phyloP scores from a whole-genome alignment of 2,113 vertebrate species.

The Barbus barbus region DNA sequence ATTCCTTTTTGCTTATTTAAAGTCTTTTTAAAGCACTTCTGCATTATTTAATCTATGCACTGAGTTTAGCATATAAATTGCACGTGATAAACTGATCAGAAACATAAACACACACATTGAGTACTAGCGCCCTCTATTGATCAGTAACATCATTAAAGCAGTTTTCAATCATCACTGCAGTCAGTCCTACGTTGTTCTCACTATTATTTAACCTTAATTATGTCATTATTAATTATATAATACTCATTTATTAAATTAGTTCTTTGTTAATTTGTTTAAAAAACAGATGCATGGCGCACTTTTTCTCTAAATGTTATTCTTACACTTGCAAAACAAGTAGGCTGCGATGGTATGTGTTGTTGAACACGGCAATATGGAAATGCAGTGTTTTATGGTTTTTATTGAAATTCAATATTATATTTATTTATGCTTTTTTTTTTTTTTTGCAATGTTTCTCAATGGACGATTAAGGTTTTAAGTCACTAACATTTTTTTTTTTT shows the following conservation, averaged over 20 bases:
- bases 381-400: too few species aligned
- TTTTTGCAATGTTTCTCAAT: background rate
- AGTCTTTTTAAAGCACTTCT: background rate
- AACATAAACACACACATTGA: constrained; percentile 60
- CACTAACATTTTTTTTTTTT: too few species aligned
- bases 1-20: background rate
- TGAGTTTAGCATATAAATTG: background rate
- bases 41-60: background rate
- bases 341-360: too few species aligned
- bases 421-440: background rate
- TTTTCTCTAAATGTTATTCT: background rate
- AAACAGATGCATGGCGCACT: background rate
- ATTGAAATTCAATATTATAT: too few species aligned
- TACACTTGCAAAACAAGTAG: background rate
- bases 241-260: background rate
- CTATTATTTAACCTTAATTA: background rate
- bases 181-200: background rate
- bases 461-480: too few species aligned
- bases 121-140: constrained; percentile 77
- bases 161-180: background rate
- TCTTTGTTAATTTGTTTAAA: background rate
- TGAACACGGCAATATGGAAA: background rate
- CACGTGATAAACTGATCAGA: background rate
- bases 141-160: background rate
- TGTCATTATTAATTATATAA: background rate